These are phyloP conservation scores for Blera fallax DNA, from an alignment of 2,888 invertebrate species.

Conservation along the genomic window DNA sequence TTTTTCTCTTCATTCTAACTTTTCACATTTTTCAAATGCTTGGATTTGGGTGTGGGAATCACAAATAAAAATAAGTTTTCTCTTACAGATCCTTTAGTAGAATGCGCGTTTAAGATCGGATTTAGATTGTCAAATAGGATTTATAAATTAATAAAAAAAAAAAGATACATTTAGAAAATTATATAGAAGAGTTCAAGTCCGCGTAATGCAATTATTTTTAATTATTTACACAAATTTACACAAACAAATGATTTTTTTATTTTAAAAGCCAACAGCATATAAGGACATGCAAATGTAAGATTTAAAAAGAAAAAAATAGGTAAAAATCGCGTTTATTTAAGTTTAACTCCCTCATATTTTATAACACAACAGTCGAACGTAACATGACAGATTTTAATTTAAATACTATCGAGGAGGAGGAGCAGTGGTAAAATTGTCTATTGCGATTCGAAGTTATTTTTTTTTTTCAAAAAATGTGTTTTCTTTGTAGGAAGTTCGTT, in stretches of 20 bases:
- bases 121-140: conserved; percentile 56
- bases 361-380: conserved; percentile 19
- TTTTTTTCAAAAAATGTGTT: conserved; percentile 22
- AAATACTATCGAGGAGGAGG: conserved; percentile 51
- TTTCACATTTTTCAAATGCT: conserved; percentile 59
- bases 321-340: not conserved
- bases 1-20: conserved; percentile 30
- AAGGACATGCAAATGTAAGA: not conserved
- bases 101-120: conserved; percentile 46
- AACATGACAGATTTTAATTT: conserved; percentile 44
- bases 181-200: conserved; percentile 13
- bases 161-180: conserved; percentile 4
- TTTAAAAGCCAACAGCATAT: not conserved
- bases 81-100: conserved; percentile 42
- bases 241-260: not conserved
- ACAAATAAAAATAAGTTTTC: conserved; percentile 45
- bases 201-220: conserved; percentile 16
- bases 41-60: conserved; percentile 46
- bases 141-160: conserved; percentile 34
- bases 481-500: conserved; percentile 31
- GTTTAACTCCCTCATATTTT: conserved; percentile 3
- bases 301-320: not conserved
- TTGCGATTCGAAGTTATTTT: not conserved
- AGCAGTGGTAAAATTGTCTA: conserved; percentile 7
- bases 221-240: conserved; percentile 52